These are phyloP conservation scores for Ooceraea biroi DNA, from an alignment of 1,140 invertebrate species.

Conservation along the genomic window DNA sequence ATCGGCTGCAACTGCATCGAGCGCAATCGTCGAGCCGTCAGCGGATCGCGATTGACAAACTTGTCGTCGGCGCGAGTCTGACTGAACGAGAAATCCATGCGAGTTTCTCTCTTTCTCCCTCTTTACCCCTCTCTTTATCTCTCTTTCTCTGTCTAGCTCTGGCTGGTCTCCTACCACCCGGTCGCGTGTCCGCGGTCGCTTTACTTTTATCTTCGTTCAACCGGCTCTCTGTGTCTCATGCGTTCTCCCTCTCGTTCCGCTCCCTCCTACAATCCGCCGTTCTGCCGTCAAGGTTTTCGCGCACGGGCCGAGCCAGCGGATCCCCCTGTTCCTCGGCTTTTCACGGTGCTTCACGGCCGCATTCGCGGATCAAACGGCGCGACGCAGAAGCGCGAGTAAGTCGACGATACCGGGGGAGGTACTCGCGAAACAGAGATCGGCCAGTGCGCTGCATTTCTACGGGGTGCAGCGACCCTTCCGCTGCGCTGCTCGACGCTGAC, in stretches of 20 bases:
- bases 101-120: neutral
- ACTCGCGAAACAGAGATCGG: no score
- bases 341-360: constrained; percentile 3
- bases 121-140: neutral
- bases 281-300: constrained; percentile 35
- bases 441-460: no score
- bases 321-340: constrained; percentile 23
- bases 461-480: neutral
- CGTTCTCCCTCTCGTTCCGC: neutral
- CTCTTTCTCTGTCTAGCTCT: neutral
- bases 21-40: neutral
- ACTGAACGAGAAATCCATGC: constrained; percentile 33
- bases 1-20: neutral
- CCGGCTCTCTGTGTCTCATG: neutral
- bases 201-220: constrained; percentile 40
- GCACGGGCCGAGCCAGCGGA: neutral
- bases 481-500: neutral
- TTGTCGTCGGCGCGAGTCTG: neutral
- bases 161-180: constrained; percentile 37
- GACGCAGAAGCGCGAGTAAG: neutral
- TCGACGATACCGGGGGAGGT: neutral
- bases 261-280: neutral
- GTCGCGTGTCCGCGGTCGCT: constrained; percentile 4
- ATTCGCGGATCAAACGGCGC: neutral
- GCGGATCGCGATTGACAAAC: constrained; percentile 7